Conservation (phyloP, 2,888 invertebrate genomes). For the Acronicta psi region DNA sequence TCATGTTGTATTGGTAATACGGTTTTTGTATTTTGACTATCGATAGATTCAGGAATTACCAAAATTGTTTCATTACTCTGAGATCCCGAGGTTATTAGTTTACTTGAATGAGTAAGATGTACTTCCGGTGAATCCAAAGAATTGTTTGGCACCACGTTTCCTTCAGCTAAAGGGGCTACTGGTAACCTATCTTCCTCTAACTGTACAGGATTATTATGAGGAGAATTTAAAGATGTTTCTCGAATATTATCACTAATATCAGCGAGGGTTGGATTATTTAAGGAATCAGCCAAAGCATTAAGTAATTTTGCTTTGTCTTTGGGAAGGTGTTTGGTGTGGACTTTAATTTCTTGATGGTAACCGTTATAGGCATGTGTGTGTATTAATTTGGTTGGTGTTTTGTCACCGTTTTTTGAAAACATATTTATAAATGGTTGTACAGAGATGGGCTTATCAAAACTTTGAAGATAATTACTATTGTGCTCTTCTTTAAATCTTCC, state of each 20-base stretch:
- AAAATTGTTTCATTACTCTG: constrained; percentile 27
- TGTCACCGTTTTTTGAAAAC: constrained; percentile 4
- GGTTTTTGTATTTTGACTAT: background rate
- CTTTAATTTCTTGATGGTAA: constrained; percentile 42
- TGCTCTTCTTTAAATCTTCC: constrained; percentile 1
- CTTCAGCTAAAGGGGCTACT: background rate
- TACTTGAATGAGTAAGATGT: constrained; percentile 9
- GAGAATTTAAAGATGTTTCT: constrained; percentile 1
- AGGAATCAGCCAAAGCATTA: constrained; percentile 16
- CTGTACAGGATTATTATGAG: background rate
- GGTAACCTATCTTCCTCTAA: background rate
- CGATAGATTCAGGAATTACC: constrained; percentile 14
- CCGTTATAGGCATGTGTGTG: constrained; percentile 33
- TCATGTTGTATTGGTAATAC: background rate
- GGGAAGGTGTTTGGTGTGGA: constrained; percentile 18
- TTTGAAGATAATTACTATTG: constrained; percentile 13
- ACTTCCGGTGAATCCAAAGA: background rate
- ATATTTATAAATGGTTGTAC: constrained; percentile 22
- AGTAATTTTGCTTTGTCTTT: constrained; percentile 21
- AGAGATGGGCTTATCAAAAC: constrained; percentile 17
- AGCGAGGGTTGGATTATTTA: constrained; percentile 18
- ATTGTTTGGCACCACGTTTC: background rate
- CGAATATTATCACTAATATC: constrained; percentile 20
- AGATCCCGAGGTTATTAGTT: constrained; percentile 26
- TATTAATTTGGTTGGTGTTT: constrained; percentile 16